Conservation (phyloP, 2,888 invertebrate genomes). For the Epinotia ramella region DNA sequence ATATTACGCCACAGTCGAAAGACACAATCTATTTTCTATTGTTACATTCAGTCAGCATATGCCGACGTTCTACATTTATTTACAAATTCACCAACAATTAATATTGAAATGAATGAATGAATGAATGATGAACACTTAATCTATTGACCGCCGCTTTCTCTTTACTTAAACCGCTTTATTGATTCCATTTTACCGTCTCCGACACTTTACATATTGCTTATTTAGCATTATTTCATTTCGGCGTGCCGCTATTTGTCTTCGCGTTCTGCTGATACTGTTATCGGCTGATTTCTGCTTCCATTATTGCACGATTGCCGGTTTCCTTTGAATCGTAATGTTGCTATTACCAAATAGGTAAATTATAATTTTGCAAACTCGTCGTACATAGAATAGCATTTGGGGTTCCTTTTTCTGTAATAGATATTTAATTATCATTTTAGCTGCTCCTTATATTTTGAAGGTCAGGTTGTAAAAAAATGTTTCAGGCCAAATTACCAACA, state of each 20-base stretch:
- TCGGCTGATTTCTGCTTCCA: constrained; percentile 49
- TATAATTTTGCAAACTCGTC: constrained; percentile 3
- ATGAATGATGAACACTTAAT: neutral
- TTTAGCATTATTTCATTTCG: constrained; percentile 81
- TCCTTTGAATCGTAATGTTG: constrained; percentile 36
- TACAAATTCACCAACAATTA: neutral
- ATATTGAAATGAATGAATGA: neutral
- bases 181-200: constrained; percentile 69
- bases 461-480: too few relatives aligned
- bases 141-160: neutral
- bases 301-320: constrained; percentile 46
- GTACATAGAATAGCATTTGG: neutral
- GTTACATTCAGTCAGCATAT: too few relatives aligned
- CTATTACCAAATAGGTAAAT: constrained; percentile 4
- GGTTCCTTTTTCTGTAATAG: neutral
- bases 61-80: too few relatives aligned
- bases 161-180: constrained; percentile 60
- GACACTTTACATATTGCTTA: constrained; percentile 82
- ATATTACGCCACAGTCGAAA: too few relatives aligned
- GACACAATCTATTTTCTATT: too few relatives aligned
- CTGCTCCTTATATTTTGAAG: too few relatives aligned
- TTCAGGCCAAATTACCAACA: too few relatives aligned
- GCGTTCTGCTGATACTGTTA: constrained; percentile 69
- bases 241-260: constrained; percentile 73
- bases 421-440: too few relatives aligned